Percentiles rank a stretch among this genome's conserved stretches.
Evolutionary conservation across 2,888 invertebrate genomes (phyloP).

Genomic region (Drosophila helvetica): DNA sequence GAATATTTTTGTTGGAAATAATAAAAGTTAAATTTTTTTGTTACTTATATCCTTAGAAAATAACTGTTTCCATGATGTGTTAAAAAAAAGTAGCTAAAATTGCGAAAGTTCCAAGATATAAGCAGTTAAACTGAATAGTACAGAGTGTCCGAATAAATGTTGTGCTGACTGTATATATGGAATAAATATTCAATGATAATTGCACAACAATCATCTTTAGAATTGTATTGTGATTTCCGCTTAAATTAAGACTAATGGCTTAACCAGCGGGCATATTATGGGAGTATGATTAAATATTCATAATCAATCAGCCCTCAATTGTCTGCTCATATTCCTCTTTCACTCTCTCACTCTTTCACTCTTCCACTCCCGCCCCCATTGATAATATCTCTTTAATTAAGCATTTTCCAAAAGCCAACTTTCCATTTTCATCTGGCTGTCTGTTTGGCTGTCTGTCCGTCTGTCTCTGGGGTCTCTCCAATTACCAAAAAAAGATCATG

Average conservation of each 20-base stretch:
- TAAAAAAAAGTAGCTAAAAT: too few relatives aligned
- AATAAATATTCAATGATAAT: not conserved
- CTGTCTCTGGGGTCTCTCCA: constrained; percentile 27
- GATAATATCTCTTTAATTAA: constrained; percentile 20
- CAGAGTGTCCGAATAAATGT: too few relatives aligned
- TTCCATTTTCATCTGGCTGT: constrained; percentile 53
- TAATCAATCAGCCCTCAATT: constrained; percentile 26
- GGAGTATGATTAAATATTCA: constrained; percentile 18
- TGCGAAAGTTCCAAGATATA: too few relatives aligned
- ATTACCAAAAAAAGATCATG: constrained; percentile 46
- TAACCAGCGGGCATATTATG: constrained; percentile 3
- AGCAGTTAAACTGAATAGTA: too few relatives aligned
- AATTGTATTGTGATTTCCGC: not conserved
- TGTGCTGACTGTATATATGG: too few relatives aligned
- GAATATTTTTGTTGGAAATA: too few relatives aligned
- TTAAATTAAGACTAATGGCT: constrained; percentile 1
- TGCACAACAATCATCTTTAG: not conserved
- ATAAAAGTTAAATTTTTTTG: too few relatives aligned
- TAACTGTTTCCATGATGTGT: too few relatives aligned
- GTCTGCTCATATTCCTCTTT: constrained; percentile 11
- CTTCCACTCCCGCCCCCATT: not conserved
- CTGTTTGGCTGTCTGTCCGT: too few relatives aligned
- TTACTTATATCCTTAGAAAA: too few relatives aligned
- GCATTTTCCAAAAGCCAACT: constrained; percentile 38
- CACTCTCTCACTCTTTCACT: not conserved